phyloP scores from a whole-genome alignment of 2,797 vertebrate species.

The Anguilla megastoma region DNA sequence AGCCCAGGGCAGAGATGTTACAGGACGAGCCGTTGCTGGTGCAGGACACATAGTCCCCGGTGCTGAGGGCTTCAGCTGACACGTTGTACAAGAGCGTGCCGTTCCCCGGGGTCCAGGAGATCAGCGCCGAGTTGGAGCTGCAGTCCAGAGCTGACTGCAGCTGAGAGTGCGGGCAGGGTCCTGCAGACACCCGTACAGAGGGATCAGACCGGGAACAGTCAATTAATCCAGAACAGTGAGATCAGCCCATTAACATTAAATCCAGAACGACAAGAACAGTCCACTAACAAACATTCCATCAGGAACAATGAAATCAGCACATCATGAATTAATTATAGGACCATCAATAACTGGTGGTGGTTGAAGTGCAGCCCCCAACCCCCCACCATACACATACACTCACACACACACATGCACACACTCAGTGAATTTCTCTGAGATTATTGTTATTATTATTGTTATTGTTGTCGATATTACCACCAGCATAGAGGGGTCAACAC shows the following conservation, averaged over 20 bases:
- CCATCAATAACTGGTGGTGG: not conserved
- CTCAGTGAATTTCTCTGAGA: not conserved
- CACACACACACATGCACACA: not conserved
- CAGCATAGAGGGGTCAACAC: not conserved
- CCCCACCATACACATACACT: not conserved
- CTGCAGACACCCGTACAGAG: slow-evolving; percentile 48
- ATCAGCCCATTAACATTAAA: not conserved
- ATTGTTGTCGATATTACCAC: not conserved
- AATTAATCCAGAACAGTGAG: not conserved
- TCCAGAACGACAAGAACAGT: not conserved
- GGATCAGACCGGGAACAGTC: not conserved
- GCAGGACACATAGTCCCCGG: slow-evolving; percentile 46
- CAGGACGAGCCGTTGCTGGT: slow-evolving; percentile 57
- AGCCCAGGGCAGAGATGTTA: slow-evolving; percentile 64
- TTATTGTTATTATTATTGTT: not conserved
- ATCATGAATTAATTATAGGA: not conserved
- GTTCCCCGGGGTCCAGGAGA: slow-evolving; percentile 68
- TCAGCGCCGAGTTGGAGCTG: slow-evolving; percentile 55
- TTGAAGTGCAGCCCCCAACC: too few species aligned
- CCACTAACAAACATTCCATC: not conserved
- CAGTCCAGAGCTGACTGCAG: slow-evolving; percentile 60
- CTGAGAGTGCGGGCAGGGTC: slow-evolving; percentile 64
- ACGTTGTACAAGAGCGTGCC: slow-evolving; percentile 65
- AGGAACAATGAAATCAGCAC: not conserved
- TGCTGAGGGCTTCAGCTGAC: slow-evolving; percentile 43